A percentile compares a stretch with the other conserved stretches of the same genome.
phyloP scores from a whole-genome alignment of 2,888 invertebrate species.

The Lasioglossum morio region DNA sequence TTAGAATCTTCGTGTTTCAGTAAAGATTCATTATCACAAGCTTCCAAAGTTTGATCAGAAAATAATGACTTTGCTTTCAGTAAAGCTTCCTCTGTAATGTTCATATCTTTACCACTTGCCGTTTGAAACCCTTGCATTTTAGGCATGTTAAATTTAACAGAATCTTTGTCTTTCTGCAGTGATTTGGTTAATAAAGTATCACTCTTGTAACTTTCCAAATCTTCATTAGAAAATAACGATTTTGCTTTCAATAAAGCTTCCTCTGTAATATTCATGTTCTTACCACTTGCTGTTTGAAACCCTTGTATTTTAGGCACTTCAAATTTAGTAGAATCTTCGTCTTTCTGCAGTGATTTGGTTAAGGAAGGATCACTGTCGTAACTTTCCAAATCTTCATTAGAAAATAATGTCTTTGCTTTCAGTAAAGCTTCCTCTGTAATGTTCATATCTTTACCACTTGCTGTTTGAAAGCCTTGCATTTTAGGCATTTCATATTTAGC shows the following conservation, averaged over 20 bases:
- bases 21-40: background rate
- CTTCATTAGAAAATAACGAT: background rate
- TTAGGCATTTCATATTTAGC: background rate
- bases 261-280: slow-evolving; percentile 14
- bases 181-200: background rate
- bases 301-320: background rate
- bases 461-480: background rate
- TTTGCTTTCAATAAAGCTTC: slow-evolving; percentile 34
- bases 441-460: background rate
- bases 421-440: background rate
- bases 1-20: background rate
- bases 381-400: background rate
- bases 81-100: slow-evolving; percentile 28
- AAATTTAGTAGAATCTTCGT: background rate
- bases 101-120: slow-evolving; percentile 20
- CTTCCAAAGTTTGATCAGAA: background rate
- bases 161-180: background rate
- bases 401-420: background rate
- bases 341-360: slow-evolving; percentile 9
- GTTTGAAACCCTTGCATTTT: slow-evolving; percentile 20
- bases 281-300: slow-evolving; percentile 33
- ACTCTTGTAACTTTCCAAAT: background rate
- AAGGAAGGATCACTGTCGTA: background rate
- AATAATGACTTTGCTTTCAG: slow-evolving; percentile 22
- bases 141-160: background rate